Conservation (phyloP, 2,797 vertebrate genomes). For the Gymnoscopelus microlampas region DNA sequence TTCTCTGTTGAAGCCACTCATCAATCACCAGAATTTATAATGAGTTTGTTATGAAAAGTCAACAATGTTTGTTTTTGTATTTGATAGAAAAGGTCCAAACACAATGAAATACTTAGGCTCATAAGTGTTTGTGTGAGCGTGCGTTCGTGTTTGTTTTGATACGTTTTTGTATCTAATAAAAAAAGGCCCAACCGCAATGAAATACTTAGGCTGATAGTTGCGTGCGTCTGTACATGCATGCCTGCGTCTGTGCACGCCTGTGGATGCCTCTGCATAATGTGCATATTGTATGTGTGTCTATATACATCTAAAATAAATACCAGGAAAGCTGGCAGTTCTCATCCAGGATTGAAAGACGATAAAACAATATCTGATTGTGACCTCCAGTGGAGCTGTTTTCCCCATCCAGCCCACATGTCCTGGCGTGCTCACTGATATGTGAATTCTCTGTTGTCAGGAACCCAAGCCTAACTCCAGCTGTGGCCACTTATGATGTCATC, state of each 20-base stretch:
- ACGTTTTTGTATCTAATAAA: too few relatives aligned
- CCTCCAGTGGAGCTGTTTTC: conserved; percentile 14
- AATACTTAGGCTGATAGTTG: neutral
- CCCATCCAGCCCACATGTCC: conserved; percentile 24
- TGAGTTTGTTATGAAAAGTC: too few relatives aligned
- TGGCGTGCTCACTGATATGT: conserved; percentile 37
- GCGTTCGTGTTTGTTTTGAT: neutral
- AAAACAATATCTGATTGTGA: conserved; percentile 22
- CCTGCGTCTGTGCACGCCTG: too few relatives aligned
- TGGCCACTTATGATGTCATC: conserved; percentile 52
- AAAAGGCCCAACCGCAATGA: too few relatives aligned
- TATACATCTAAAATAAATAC: neutral
- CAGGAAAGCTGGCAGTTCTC: conserved; percentile 9
- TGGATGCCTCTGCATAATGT: neutral
- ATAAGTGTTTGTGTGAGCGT: conserved; percentile 6
- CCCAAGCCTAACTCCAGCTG: conserved; percentile 52
- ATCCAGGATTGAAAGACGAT: conserved; percentile 19
- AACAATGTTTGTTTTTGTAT: neutral
- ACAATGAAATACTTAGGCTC: neutral
- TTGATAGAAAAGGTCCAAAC: neutral
- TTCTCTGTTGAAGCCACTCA: too few relatives aligned
- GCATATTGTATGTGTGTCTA: neutral
- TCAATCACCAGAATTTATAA: too few relatives aligned
- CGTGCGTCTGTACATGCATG: neutral
- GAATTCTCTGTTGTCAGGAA: conserved; percentile 52